Evolutionary conservation across 2,888 invertebrate species (phyloP).

Genomic region (Spialia ferax): DNA sequence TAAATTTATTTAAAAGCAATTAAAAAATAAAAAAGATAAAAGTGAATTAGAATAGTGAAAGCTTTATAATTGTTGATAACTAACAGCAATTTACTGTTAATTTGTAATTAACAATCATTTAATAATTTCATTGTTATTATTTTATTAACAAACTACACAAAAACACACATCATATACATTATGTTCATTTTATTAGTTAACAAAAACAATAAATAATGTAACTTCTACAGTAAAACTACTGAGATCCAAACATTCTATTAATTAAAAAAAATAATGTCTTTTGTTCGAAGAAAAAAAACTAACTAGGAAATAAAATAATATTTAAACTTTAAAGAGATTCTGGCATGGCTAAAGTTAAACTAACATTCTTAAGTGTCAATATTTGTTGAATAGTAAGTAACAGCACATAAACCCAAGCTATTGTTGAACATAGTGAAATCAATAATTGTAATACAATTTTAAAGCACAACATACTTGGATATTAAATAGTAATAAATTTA

Average conservation of each 20-base stretch:
- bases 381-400: not conserved
- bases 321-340: slow-evolving; percentile 26
- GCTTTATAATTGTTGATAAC: not conserved
- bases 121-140: not conserved
- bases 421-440: not conserved
- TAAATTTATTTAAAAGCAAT: not conserved
- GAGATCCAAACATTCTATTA: slow-evolving; percentile 27
- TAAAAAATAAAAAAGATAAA: not conserved
- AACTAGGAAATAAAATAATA: slow-evolving; percentile 37
- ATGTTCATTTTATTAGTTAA: slow-evolving; percentile 50
- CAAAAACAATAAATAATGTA: slow-evolving; percentile 51
- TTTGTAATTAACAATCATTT: not conserved
- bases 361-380: not conserved
- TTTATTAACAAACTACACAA: slow-evolving; percentile 50
- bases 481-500: not conserved
- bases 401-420: slow-evolving; percentile 11
- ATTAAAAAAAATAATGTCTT: slow-evolving; percentile 15
- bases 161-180: slow-evolving; percentile 54
- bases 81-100: not conserved
- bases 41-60: not conserved
- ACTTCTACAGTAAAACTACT: slow-evolving; percentile 39
- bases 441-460: not conserved
- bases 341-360: not conserved
- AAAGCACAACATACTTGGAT: not conserved
- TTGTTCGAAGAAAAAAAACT: slow-evolving; percentile 33